Conservation (phyloP, 2,113 vertebrate species). For the Alces alces region DNA sequence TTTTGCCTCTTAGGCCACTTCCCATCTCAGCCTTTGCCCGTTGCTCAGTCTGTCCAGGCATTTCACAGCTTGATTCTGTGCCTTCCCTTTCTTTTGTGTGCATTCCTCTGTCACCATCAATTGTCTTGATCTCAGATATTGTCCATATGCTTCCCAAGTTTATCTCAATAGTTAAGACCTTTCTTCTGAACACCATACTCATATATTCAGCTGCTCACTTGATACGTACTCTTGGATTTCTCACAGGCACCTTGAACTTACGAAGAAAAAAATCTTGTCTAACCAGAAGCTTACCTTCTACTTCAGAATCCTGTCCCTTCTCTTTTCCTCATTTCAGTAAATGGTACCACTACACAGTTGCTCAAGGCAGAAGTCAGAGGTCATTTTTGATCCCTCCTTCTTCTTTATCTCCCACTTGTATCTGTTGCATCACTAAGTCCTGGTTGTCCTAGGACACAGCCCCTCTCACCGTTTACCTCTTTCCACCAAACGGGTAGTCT, state of each 20-base stretch:
- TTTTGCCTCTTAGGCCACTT: neutral
- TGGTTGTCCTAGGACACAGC: neutral
- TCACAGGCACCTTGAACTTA: neutral
- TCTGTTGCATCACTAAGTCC: neutral
- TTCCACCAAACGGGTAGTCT: neutral
- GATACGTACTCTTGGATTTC: neutral
- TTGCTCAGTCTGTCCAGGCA: neutral
- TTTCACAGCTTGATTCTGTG: neutral
- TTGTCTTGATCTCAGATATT: neutral
- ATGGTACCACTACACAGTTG: neutral
- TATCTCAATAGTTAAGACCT: neutral
- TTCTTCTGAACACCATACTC: neutral
- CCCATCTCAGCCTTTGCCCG: neutral
- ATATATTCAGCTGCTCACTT: neutral
- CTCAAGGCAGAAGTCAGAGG: neutral
- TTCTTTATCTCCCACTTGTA: neutral
- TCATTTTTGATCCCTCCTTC: neutral
- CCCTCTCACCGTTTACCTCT: neutral
- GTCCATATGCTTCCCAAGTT: neutral
- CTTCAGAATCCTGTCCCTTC: neutral
- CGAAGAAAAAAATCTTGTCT: neutral
- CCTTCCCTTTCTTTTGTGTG: neutral
- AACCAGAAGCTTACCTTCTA: neutral
- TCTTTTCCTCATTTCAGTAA: neutral
- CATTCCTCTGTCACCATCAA: neutral